Evolutionary conservation across 2,113 vertebrate species (phyloP), one percentile per base, ranked within the genome.

Genomic region (Benitochromis conjunctus): DNA sequence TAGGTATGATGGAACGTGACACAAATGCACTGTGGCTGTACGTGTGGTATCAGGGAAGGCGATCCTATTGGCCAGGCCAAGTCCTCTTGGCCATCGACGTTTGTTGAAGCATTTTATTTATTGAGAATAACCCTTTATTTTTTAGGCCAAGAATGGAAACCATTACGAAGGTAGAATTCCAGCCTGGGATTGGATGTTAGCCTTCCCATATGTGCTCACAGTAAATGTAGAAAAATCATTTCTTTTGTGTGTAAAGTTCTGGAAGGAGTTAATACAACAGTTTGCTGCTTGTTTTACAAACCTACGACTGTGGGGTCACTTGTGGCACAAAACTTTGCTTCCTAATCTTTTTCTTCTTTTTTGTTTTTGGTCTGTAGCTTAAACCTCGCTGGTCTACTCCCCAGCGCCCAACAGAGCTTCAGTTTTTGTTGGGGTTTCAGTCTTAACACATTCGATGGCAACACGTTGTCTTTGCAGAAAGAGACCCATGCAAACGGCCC

Each of bases 401-500:
- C 4, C 19, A 21, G 34, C 11, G 2, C 34, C 19, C 1, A 9
- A 41, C 19, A n/a, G 62, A 13, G 13, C 36, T 14, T 66, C 19
- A 5, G n/a, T 64, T 36, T 36, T 36, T 5, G 34, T 66, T 66
- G 62, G 34, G 0, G 21, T 41, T 66, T 41, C 62, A 41, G 21
- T 41, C 4, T 41, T 41, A 41, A 41, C n/a, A 69, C 13, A 43
- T 24, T 69, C 7, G 6, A 6, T 69, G 38, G 36, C n/a, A 9
- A 43, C 38, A 1, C 1, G 13, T 71, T 24, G 12, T 21, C 21
- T 46, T 69, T 43, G 7, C n/a, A 71, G n/a, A 46, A 41, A 46
- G 38, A 2, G 1, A 0, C 21, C 0, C 9, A 26, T 51, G 16
- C 21, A 26, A 46, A 16, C n/a, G 14, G 19, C 38, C 3, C 41